phyloP scores from a whole-genome alignment of 2,888 invertebrate genomes.

The Amblyjoppa proteus region DNA sequence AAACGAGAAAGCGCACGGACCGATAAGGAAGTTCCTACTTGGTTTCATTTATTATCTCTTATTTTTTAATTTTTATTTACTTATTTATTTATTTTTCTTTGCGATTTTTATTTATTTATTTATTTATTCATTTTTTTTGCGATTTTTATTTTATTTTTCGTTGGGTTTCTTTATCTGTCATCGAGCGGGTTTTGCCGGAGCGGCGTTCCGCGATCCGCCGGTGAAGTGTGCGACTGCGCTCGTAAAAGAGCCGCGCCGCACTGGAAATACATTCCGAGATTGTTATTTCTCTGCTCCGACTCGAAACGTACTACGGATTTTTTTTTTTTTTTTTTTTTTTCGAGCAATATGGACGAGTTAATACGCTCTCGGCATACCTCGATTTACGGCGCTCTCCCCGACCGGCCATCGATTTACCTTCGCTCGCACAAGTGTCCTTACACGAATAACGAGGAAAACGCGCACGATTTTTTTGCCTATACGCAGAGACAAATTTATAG shows the following conservation, averaged over 20 bases:
- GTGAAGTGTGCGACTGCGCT: slow-evolving; percentile 61
- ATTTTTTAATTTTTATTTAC: not conserved
- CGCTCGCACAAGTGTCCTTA: not conserved
- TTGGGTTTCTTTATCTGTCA: slow-evolving; percentile 52
- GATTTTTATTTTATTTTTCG: slow-evolving; percentile 12
- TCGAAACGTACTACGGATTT: slow-evolving; percentile 18
- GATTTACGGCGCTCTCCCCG: slow-evolving; percentile 33
- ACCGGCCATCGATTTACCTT: slow-evolving; percentile 41
- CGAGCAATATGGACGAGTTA: slow-evolving; percentile 3
- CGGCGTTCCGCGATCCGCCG: not conserved
- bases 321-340: slow-evolving; percentile 22
- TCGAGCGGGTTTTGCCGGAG: slow-evolving; percentile 15
- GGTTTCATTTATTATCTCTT: slow-evolving; percentile 7
- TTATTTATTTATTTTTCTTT: no score
- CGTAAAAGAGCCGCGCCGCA: slow-evolving; percentile 56
- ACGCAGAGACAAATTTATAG: no score
- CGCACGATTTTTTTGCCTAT: not conserved
- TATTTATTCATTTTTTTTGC: no score
- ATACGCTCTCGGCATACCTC: slow-evolving; percentile 5
- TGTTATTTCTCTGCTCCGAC: slow-evolving; percentile 58
- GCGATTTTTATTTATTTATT: not conserved
- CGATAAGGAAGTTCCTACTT: slow-evolving; percentile 22
- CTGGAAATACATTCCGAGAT: slow-evolving; percentile 52
- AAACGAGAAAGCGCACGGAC: slow-evolving; percentile 40
- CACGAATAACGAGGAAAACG: not conserved